These are phyloP conservation scores for Hydrolagus colliei DNA, from an alignment of 2,797 vertebrate genomes.

Conservation along the genomic window DNA sequence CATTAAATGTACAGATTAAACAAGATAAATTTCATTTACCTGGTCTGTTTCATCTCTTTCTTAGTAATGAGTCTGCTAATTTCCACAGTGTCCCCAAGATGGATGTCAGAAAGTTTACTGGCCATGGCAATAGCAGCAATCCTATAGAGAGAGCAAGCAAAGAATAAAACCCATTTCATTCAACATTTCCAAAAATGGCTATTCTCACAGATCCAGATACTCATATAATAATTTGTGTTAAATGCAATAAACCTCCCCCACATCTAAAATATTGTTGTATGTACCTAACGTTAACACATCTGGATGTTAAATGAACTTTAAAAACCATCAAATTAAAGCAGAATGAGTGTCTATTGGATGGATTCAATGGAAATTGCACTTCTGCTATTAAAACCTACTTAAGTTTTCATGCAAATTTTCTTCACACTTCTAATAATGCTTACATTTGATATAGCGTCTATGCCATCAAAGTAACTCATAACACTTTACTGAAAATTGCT, in stretches of 20 bases:
- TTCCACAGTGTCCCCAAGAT: constrained; percentile 87
- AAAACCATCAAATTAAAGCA: background rate
- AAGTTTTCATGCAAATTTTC: no score
- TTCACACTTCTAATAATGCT: no score
- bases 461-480: no score
- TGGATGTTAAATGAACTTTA: background rate
- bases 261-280: no score
- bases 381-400: no score
- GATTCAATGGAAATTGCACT: background rate
- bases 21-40: constrained; percentile 53
- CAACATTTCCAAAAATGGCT: constrained; percentile 5
- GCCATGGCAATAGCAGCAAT: constrained; percentile 91
- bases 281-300: background rate
- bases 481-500: no score
- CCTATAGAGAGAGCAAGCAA: constrained; percentile 53
- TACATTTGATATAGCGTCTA: no score
- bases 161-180: constrained; percentile 16
- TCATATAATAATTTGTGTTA: background rate
- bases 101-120: constrained; percentile 87
- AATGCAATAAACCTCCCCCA: no score
- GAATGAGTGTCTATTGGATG: background rate
- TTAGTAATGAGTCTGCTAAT: constrained; percentile 84
- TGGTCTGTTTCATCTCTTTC: constrained; percentile 84
- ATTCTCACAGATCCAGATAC: background rate
- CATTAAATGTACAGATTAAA: background rate